Evolutionary conservation across 1,140 invertebrate genomes (phyloP).

Genomic region (Cryptotermes secundus): DNA sequence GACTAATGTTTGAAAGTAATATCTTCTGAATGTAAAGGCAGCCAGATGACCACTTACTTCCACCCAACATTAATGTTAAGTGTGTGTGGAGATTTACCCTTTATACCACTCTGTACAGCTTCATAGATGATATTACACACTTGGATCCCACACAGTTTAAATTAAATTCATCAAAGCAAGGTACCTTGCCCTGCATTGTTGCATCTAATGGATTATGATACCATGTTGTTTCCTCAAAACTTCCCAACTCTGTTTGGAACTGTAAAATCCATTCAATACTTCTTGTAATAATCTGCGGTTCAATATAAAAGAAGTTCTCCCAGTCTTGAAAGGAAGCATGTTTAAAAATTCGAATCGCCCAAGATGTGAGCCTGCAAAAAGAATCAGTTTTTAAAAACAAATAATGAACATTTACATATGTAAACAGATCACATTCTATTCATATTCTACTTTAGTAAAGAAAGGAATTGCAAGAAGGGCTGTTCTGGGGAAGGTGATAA

Average conservation of each 20-base stretch:
- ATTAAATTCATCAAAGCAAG: no score
- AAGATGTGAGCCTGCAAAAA: constrained; percentile 51
- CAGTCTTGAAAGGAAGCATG: constrained; percentile 55
- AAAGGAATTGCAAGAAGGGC: no score
- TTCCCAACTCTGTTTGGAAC: constrained; percentile 49
- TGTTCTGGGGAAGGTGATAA: no score
- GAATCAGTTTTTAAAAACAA: constrained; percentile 27
- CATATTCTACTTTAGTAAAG: no score
- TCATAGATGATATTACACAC: no score
- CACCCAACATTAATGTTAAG: no score
- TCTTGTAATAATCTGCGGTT: constrained; percentile 46
- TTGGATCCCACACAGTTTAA: no score
- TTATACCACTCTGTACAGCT: no score
- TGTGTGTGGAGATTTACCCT: no score
- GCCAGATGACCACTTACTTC: no score
- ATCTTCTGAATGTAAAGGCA: no score
- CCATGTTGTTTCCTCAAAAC: constrained; percentile 48
- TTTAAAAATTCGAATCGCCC: constrained; percentile 49
- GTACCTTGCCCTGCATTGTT: constrained; percentile 40
- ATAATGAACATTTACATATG: background rate
- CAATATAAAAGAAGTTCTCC: constrained; percentile 54
- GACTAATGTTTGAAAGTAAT: no score
- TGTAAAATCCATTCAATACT: constrained; percentile 49
- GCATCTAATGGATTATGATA: constrained; percentile 41
- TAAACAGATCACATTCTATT: background rate